Conservation (phyloP, 2,113 vertebrate species). For the Apus apus region DNA sequence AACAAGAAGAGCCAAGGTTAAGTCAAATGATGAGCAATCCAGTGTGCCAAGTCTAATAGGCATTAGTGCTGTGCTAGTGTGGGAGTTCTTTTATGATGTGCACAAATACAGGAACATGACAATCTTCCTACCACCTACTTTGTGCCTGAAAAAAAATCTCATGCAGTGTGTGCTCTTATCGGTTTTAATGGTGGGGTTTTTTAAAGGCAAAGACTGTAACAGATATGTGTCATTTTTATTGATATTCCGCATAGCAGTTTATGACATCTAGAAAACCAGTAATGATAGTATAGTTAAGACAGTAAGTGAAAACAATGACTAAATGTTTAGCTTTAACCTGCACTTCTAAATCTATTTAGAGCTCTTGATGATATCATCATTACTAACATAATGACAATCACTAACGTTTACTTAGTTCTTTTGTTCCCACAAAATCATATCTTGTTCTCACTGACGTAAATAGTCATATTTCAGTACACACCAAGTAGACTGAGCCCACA, state of each 20-base stretch:
- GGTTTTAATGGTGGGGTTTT: conserved; percentile 20
- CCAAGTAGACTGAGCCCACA: neutral
- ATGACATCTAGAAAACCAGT: neutral
- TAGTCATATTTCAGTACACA: neutral
- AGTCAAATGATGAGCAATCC: neutral
- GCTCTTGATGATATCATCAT: conserved; percentile 41
- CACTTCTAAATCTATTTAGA: conserved; percentile 49
- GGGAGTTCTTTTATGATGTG: conserved; percentile 21
- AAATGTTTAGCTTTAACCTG: conserved; percentile 46
- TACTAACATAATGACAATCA: conserved; percentile 17
- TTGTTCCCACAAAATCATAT: neutral
- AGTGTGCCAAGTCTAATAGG: neutral
- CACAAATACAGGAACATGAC: conserved; percentile 43
- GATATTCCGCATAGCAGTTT: conserved; percentile 13
- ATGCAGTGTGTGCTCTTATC: neutral
- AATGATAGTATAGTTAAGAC: conserved; percentile 51
- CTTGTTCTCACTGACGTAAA: neutral
- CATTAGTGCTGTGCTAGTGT: neutral
- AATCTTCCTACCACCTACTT: conserved; percentile 18
- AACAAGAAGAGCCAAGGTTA: conserved; percentile 3
- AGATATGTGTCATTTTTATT: conserved; percentile 33
- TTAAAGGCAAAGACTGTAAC: conserved; percentile 28
- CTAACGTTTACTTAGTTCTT: neutral
- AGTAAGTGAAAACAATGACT: conserved; percentile 49
- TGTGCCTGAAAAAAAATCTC: neutral